phyloP scores from a whole-genome alignment of 2,888 invertebrate genomes.

The Serripes groenlandicus region DNA sequence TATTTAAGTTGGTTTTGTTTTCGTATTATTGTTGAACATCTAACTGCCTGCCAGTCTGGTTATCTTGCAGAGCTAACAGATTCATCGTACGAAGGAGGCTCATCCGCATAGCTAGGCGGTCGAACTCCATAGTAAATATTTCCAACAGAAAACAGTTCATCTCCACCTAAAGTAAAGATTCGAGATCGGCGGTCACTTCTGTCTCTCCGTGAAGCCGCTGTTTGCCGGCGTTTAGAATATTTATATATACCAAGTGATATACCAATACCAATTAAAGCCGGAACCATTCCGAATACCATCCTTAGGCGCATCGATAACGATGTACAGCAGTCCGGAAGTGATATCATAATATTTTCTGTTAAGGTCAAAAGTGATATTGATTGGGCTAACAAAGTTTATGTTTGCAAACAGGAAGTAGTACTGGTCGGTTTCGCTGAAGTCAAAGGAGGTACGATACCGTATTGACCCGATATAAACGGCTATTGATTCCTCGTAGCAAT shows the following conservation, averaged over 20 bases:
- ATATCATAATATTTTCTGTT: slow-evolving; percentile 1
- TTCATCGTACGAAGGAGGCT: slow-evolving; percentile 1
- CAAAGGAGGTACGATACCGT: neutral
- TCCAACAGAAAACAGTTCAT: neutral
- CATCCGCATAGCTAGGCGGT: slow-evolving; percentile 19
- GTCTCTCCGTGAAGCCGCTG: neutral
- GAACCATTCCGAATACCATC: slow-evolving; percentile 22
- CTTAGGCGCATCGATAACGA: slow-evolving; percentile 27
- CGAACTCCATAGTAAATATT: neutral
- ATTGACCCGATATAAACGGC: neutral
- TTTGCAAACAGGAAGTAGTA: slow-evolving; percentile 41
- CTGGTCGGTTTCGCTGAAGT: slow-evolving; percentile 12
- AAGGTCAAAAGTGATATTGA: neutral
- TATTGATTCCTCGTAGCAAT: neutral
- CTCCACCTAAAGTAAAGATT: neutral
- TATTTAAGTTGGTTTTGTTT: too few species aligned
- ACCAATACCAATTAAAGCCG: slow-evolving; percentile 1
- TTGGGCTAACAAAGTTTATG: neutral
- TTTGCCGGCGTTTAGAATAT: neutral
- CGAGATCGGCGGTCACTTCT: neutral
- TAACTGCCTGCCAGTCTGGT: too few species aligned
- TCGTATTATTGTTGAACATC: too few species aligned
- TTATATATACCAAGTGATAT: slow-evolving; percentile 8
- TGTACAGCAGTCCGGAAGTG: neutral
- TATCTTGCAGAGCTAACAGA: too few species aligned